phyloP scores from a whole-genome alignment of 1,140 invertebrate species.

The Hylaeus volcanicus region DNA sequence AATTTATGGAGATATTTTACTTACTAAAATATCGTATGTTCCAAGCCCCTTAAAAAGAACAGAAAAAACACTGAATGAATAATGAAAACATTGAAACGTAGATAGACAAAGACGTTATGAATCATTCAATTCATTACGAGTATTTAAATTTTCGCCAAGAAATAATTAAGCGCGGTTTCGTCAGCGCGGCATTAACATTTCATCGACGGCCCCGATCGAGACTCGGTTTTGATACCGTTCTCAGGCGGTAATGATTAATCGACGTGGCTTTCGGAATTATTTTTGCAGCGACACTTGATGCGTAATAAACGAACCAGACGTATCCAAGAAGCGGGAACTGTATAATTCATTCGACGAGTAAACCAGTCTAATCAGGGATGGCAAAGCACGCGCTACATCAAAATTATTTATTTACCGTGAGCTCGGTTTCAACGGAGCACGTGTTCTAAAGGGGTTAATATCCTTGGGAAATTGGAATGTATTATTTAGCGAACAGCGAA shows the following conservation, averaged over 20 bases:
- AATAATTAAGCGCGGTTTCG: no score
- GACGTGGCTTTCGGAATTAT: not conserved
- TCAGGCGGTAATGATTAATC: slow-evolving; percentile 14
- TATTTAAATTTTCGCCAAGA: no score
- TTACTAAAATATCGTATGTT: no score
- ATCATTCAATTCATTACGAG: no score
- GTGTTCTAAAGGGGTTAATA: slow-evolving; percentile 44
- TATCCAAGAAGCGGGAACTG: slow-evolving; percentile 1
- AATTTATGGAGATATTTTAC: no score
- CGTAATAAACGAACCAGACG: slow-evolving; percentile 11
- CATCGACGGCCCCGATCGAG: no score
- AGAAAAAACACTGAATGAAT: no score
- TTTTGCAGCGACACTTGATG: slow-evolving; percentile 5
- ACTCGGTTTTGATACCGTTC: not conserved
- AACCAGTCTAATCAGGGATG: slow-evolving; percentile 33
- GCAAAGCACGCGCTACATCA: slow-evolving; percentile 26
- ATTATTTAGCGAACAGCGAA: slow-evolving; percentile 38
- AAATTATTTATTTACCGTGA: slow-evolving; percentile 48
- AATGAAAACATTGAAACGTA: no score
- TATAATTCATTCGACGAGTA: slow-evolving; percentile 36
- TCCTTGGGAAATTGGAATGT: slow-evolving; percentile 53
- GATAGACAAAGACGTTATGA: no score
- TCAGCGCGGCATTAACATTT: no score
- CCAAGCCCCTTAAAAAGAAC: no score
- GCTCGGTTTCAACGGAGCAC: not conserved